These are phyloP conservation scores for Tympanuchus pallidicinctus DNA, from an alignment of 2,113 vertebrate species.

Conservation along the genomic window DNA sequence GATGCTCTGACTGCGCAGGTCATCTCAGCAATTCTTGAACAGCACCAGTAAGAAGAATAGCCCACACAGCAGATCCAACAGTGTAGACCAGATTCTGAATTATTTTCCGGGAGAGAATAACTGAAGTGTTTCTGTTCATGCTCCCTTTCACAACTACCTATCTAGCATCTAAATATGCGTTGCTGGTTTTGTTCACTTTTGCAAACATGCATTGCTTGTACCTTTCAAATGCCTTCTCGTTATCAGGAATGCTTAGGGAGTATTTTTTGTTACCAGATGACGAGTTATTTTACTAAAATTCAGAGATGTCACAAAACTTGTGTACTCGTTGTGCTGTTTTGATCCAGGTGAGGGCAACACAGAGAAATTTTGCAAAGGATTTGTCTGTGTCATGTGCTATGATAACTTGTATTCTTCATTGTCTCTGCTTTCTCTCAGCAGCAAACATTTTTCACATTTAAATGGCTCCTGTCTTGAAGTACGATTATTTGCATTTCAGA, in stretches of 20 bases:
- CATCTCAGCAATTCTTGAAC: not conserved
- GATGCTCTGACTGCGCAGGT: not conserved
- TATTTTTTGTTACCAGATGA: not conserved
- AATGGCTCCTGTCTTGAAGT: not conserved
- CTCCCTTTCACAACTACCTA: not conserved
- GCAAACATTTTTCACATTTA: conserved; percentile 10
- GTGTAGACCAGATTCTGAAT: not conserved
- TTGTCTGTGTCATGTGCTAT: not conserved
- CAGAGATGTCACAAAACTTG: not conserved
- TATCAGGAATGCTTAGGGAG: not conserved
- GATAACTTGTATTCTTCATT: not conserved
- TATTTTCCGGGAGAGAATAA: not conserved
- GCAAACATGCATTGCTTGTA: not conserved
- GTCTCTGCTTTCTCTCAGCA: not conserved
- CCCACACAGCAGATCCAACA: not conserved
- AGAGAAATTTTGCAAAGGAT: not conserved
- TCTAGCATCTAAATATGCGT: not conserved
- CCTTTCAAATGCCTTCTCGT: not conserved
- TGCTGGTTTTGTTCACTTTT: not conserved
- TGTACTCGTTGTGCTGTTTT: not conserved
- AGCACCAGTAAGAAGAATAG: not conserved
- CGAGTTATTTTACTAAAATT: not conserved
- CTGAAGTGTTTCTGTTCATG: not conserved
- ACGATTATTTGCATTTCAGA: conserved; percentile 8
- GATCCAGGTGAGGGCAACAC: not conserved